These are phyloP conservation scores for Acrocephalus arundinaceus DNA, from an alignment of 2,113 vertebrate genomes.

Conservation along the genomic window DNA sequence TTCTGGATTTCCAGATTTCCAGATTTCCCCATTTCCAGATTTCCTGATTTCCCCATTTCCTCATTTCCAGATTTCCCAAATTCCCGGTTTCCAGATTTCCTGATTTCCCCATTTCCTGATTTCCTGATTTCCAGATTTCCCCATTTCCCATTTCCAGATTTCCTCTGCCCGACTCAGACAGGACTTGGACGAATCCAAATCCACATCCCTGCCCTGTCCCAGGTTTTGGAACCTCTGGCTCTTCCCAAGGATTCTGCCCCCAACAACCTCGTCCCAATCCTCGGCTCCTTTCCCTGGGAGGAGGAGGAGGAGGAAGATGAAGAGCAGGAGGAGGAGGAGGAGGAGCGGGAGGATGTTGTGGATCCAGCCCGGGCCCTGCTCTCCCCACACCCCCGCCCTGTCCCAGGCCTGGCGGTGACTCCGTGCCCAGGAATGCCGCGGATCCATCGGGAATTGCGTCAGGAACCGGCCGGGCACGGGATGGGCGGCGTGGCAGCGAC, in stretches of 20 bases:
- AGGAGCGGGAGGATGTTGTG: neutral
- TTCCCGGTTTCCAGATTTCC: too few species aligned
- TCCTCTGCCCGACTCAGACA: neutral
- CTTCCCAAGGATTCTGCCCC: neutral
- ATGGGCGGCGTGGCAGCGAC: neutral
- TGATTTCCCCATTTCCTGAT: neutral
- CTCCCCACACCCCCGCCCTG: neutral
- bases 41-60: neutral
- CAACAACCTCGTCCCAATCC: fast-evolving
- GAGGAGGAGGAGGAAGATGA: neutral
- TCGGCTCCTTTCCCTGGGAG: fast-evolving
- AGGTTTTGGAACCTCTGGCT: fast-evolving
- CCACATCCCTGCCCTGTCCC: fast-evolving
- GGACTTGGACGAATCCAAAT: fast-evolving
- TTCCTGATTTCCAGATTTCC: too few species aligned
- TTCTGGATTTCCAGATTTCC: too few species aligned
- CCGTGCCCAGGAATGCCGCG: slow-evolving; percentile 20
- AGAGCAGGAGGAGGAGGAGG: neutral
- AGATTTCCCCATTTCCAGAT: neutral
- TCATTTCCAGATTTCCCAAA: neutral
- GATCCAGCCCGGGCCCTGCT: neutral
- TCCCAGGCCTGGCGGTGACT: slow-evolving; percentile 12
- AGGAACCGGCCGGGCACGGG: slow-evolving; percentile 2
- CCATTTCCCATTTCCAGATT: neutral
- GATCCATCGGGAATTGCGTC: slow-evolving; percentile 38